These are phyloP conservation scores for Melolontha melolontha DNA, from an alignment of 2,888 invertebrate genomes.

Conservation along the genomic window DNA sequence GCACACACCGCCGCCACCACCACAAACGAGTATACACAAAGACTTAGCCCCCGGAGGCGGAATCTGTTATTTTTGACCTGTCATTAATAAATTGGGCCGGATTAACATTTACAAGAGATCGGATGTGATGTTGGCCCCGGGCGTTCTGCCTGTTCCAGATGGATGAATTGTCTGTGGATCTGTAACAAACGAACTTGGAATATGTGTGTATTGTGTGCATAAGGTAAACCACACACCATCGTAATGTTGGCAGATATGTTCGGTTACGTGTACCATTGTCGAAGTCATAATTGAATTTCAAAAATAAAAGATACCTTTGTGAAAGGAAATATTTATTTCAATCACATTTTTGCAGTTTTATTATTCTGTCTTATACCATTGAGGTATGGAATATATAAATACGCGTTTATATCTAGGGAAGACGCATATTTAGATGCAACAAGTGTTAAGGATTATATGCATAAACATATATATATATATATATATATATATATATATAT, in stretches of 20 bases:
- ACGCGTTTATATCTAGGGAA: no score
- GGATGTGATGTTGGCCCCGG: conserved; percentile 57
- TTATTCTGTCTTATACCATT: no score
- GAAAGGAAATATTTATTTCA: no score
- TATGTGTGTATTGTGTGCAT: conserved; percentile 22
- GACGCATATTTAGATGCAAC: no score
- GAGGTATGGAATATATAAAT: no score
- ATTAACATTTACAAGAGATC: conserved; percentile 60
- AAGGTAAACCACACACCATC: conserved; percentile 12
- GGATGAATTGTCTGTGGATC: conserved; percentile 50
- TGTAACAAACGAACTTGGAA: conserved; percentile 39
- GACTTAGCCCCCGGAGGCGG: conserved; percentile 61
- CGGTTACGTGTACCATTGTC: conserved; percentile 13
- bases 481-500: no score
- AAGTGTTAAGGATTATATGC: no score
- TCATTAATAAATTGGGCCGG: conserved; percentile 63
- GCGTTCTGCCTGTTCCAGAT: conserved; percentile 57
- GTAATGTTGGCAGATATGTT: not conserved
- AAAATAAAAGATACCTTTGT: not conserved
- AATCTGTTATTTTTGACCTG: conserved; percentile 65
- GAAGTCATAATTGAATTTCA: conserved; percentile 23
- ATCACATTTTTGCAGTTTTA: no score
- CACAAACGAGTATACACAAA: conserved; percentile 54
- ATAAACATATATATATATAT: no score
- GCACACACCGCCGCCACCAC: conserved; percentile 52